Evolutionary conservation across 2,113 vertebrate genomes (phyloP), one percentile per base, ranked within the genome.

Genomic region (Osmerus mordax): DNA sequence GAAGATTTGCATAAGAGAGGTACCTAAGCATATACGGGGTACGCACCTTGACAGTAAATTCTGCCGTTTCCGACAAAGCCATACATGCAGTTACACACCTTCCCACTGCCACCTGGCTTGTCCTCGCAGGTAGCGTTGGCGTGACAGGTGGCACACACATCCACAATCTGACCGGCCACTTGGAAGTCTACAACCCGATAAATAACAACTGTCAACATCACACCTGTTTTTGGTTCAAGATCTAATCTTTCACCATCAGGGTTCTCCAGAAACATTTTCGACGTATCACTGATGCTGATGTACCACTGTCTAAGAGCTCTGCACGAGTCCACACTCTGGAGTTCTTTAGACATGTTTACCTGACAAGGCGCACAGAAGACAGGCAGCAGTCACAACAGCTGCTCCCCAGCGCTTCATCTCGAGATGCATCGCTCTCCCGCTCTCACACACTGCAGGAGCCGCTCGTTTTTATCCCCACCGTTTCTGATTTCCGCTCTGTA

Each of bases 51-150:
- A 84, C 97, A 99, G 15, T 89, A 84, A 0, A 89, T 95, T 78
- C 91, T 93, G 65, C 97, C 96, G 4, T 98, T 98, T 75, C 97
- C 97, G 61, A 94, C 90, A 83, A 97, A 97, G 66, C 97, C 97
- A 1, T 95, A 97, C 80, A 95, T 96, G 89, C 97, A 99, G 80
- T 94, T 93, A 58, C 97, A 99, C 65, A 93, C 84, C 69, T 93
- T 94, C 58, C 92, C 95, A 19, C 91, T 92, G 18, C 91, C 89
- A 2, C 93, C 91, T 0, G 13, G 2, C 75, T 84, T 93, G 66
- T 94, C 79, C 0, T 92, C 91, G 81, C 97, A 99, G 0, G 91
- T 96, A 75, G 97, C 96, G 4, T 95, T 90, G 47, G 72, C 0
- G 4, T 98, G 97, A 81, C 97, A 99, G 54, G 90, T 90, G 19